Conservation (phyloP, 2,797 vertebrate genomes). For the Acrossocheilus wenchowensis region DNA sequence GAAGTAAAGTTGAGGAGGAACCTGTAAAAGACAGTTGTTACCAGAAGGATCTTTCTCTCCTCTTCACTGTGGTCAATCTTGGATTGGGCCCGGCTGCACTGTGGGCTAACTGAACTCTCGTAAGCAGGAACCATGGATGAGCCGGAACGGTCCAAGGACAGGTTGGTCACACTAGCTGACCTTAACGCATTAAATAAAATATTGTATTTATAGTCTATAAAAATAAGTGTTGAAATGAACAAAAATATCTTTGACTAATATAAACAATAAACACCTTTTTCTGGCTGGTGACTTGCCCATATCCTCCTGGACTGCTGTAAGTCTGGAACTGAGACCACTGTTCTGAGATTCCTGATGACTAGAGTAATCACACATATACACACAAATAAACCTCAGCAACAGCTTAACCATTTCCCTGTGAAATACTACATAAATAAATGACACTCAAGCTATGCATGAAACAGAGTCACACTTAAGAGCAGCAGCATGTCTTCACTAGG, state of each 20-base stretch:
- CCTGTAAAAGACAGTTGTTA: slow-evolving; percentile 61
- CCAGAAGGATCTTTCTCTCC: slow-evolving; percentile 96
- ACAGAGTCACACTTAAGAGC: slow-evolving; percentile 49
- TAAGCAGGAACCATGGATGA: slow-evolving; percentile 92
- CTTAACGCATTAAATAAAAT: slow-evolving; percentile 67
- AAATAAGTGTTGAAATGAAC: not conserved
- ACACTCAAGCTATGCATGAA: slow-evolving; percentile 49
- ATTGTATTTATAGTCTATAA: not conserved
- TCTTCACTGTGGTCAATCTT: slow-evolving; percentile 93
- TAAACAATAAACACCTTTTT: slow-evolving; percentile 82
- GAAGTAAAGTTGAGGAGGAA: not conserved
- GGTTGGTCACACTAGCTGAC: slow-evolving; percentile 93
- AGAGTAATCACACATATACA: slow-evolving; percentile 57
- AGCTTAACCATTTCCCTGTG: not conserved
- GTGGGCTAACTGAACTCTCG: slow-evolving; percentile 92
- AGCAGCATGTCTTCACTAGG: slow-evolving; percentile 55
- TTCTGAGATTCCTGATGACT: slow-evolving; percentile 91
- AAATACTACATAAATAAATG: slow-evolving; percentile 2
- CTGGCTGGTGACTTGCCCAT: slow-evolving; percentile 92
- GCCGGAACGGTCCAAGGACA: slow-evolving; percentile 91
- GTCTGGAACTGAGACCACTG: slow-evolving; percentile 82
- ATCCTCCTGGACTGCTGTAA: slow-evolving; percentile 91
- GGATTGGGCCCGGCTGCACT: slow-evolving; percentile 83
- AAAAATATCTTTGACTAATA: not conserved
- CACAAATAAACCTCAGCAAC: slow-evolving; percentile 2